Evolutionary conservation across 2,888 invertebrate species (phyloP), one percentile per base, ranked within the genome.

Genomic region (Sclerodermus sp.): DNA sequence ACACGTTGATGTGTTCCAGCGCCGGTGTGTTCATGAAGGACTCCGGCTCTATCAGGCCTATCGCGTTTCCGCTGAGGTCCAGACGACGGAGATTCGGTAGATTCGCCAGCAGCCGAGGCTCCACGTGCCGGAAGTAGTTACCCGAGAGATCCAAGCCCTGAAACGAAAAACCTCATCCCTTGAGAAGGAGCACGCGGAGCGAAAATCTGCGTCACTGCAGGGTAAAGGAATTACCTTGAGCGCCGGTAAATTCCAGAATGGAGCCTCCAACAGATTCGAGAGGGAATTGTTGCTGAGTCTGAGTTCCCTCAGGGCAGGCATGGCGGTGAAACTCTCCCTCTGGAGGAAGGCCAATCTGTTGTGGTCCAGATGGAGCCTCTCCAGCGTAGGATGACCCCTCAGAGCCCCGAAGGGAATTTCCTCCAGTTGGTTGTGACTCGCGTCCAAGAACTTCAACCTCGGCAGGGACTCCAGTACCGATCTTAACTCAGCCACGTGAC

Each of bases 221-320:
- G n/a, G n/a, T n/a, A n/a, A n/a, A n/a, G 16, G 6, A 36, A 30
- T 57, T 55, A 79, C 80, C 81, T 92, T 93, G 2, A 93, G 79
- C 6, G 88, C 87, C 0, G 92, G 92, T 39, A 93, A 79, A 79
- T 92, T 89, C 91, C 92, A 93, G 68, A 89, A 87, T 0, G 92
- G 91, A 42, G 86, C 84, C 55, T 88, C 87, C 40, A 87, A 79
- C 44, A 86, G 81, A 70, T 90, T 88, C 1, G 85, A 84, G 23
- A 95, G 77, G 1, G 91, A 91, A 73, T 95, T 95, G 68, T 93
- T 93, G 59, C 86, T 85, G 51, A 95, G 80, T 63, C 91, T 85
- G 31, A 95, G 80, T 70, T 93, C 92, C 60, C 92, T 82, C 32
- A 95, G 78, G 0, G 91, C 89, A 0, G 91, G 91, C 87, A 94